phyloP scores from a whole-genome alignment of 2,113 vertebrate species.

The Kryptolebias marmoratus region DNA sequence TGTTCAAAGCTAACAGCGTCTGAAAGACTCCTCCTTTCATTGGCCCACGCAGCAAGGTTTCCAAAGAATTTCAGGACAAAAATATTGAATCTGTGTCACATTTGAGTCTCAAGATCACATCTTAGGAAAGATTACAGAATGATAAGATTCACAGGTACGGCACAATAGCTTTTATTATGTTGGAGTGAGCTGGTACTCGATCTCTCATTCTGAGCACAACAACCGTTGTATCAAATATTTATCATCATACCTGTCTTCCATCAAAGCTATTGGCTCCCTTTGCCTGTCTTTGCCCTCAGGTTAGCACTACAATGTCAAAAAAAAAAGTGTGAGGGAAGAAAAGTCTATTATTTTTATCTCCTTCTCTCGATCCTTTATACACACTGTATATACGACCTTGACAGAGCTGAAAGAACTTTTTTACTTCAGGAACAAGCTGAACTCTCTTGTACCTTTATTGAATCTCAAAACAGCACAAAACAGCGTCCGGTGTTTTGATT shows the following conservation, averaged over 20 bases:
- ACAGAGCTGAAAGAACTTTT: slow-evolving; percentile 34
- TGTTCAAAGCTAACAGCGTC: slow-evolving; percentile 7
- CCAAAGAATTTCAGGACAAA: slow-evolving; percentile 23
- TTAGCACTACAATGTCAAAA: slow-evolving; percentile 65
- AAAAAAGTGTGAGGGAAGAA: slow-evolving; percentile 52
- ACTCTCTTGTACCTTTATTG: slow-evolving; percentile 23
- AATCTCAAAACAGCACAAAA: slow-evolving; percentile 34
- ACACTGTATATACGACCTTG: slow-evolving; percentile 49
- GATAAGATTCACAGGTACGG: slow-evolving; percentile 12
- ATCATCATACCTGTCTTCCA: slow-evolving; percentile 82
- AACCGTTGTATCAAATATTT: slow-evolving; percentile 86
- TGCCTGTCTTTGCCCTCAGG: slow-evolving; percentile 65
- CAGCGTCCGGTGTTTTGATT: slow-evolving; percentile 39
- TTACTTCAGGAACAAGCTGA: slow-evolving; percentile 32
- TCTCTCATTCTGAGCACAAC: slow-evolving; percentile 70
- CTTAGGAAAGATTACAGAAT: slow-evolving; percentile 6
- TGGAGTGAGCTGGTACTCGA: slow-evolving; percentile 22
- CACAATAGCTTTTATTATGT: slow-evolving; percentile 41
- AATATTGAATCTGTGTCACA: slow-evolving; percentile 22
- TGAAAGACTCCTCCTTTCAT: slow-evolving; percentile 4
- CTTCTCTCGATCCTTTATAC: slow-evolving; percentile 30
- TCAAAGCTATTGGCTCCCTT: slow-evolving; percentile 83
- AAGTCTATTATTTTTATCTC: slow-evolving; percentile 65
- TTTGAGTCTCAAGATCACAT: slow-evolving; percentile 21
- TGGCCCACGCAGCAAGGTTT: slow-evolving; percentile 16